Percentiles rank a stretch among this genome's conserved stretches.
Evolutionary conservation across 1,140 invertebrate species (phyloP).

Genomic region (Maconellicoccus hirsutus): DNA sequence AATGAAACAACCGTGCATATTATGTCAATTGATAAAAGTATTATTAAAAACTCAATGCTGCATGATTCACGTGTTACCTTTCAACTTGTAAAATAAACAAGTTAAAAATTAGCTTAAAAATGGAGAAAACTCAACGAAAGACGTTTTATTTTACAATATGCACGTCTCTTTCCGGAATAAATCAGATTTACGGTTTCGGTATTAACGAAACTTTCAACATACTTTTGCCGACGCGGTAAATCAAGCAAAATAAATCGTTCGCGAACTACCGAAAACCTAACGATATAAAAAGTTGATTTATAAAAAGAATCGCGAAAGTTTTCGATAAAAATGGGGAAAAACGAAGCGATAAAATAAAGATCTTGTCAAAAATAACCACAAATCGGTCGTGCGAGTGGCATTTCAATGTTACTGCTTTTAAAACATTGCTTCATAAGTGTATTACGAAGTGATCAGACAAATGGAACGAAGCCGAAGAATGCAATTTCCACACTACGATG

Average conservation of each 20-base stretch:
- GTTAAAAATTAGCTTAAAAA: too few species aligned
- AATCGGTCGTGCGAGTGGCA: conserved; percentile 14
- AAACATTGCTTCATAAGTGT: conserved; percentile 12
- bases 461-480: conserved; percentile 15
- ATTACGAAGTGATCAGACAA: conserved; percentile 22
- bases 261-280: neutral
- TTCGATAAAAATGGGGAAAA: neutral
- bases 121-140: too few species aligned
- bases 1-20: too few species aligned
- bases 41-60: too few species aligned
- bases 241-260: conserved; percentile 1
- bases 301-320: neutral
- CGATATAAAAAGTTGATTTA: conserved; percentile 5
- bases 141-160: too few species aligned
- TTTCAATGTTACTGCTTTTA: conserved; percentile 11
- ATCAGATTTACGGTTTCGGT: too few species aligned
- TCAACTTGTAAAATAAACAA: too few species aligned
- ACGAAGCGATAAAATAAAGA: conserved; percentile 14
- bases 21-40: too few species aligned
- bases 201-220: too few species aligned
- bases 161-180: too few species aligned
- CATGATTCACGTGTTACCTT: too few species aligned
- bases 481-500: conserved; percentile 8
- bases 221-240: neutral
- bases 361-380: conserved; percentile 18